phyloP scores from a whole-genome alignment of 2,797 vertebrate genomes.

The Paguma larvata region DNA sequence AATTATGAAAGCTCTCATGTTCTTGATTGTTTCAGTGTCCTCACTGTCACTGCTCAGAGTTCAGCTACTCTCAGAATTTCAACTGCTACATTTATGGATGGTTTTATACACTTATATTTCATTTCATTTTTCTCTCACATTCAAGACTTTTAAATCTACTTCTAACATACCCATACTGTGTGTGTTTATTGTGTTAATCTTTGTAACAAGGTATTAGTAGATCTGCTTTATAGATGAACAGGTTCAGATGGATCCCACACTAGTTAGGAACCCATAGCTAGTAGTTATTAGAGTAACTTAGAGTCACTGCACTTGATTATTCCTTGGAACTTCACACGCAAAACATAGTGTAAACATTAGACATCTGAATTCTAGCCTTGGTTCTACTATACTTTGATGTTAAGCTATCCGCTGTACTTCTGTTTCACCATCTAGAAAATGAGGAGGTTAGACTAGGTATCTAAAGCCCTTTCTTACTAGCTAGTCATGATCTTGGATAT shows the following conservation, averaged over 20 bases:
- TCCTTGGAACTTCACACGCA: background rate
- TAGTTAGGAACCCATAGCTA: background rate
- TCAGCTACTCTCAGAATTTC: constrained; percentile 37
- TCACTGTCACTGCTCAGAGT: background rate
- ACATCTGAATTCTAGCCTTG: constrained; percentile 16
- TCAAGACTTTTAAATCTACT: constrained; percentile 32
- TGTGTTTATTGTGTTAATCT: background rate
- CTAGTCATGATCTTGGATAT: background rate
- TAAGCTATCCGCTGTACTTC: background rate
- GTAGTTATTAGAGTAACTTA: background rate
- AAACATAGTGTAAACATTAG: constrained; percentile 35
- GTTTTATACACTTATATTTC: background rate
- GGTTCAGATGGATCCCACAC: background rate
- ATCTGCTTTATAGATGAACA: constrained; percentile 36
- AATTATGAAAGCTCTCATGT: constrained; percentile 13
- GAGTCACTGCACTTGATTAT: constrained; percentile 7
- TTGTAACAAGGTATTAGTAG: background rate
- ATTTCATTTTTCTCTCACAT: constrained; percentile 17
- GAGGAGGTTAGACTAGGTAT: background rate
- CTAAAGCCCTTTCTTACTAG: background rate
- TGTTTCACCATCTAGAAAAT: constrained; percentile 38
- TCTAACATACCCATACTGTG: background rate
- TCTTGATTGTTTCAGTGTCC: background rate
- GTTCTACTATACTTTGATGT: background rate
- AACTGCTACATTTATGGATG: background rate